Conservation (phyloP, 64 coral and sea anemone species). For the Platygyra sinensis region DNA sequence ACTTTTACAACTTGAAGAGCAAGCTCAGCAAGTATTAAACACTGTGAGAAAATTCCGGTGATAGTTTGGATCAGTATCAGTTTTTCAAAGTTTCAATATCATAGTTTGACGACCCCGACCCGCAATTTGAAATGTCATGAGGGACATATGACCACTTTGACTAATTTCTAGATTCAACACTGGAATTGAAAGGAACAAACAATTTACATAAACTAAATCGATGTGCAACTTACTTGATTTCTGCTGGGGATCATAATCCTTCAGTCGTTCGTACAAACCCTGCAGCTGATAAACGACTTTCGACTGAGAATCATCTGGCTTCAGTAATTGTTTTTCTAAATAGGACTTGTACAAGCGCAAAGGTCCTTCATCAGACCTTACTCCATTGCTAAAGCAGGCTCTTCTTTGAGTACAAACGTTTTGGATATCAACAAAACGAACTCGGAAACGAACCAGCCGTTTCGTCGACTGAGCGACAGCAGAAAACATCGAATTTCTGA, state of each 20-base stretch:
- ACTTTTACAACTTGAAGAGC: too few species aligned
- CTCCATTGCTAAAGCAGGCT: not conserved
- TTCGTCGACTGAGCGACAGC: not conserved
- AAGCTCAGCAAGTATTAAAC: too few species aligned
- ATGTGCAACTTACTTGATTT: not conserved
- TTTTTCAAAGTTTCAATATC: too few species aligned
- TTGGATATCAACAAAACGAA: not conserved
- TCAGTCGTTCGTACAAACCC: constrained; percentile 43
- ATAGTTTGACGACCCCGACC: too few species aligned
- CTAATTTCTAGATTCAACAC: not conserved
- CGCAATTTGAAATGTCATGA: too few species aligned
- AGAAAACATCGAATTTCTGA: not conserved
- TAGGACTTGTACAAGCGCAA: constrained; percentile 55
- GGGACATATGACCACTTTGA: too few species aligned
- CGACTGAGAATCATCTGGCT: constrained; percentile 48
- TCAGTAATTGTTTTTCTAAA: constrained; percentile 36
- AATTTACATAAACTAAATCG: not conserved
- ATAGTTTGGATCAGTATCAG: too few species aligned
- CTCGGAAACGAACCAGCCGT: not conserved
- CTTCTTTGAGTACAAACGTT: not conserved
- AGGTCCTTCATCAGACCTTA: constrained; percentile 31
- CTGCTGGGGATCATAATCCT: constrained; percentile 38
- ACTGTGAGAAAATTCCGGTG: too few species aligned
- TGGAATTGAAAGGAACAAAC: not conserved
- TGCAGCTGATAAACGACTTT: constrained; percentile 52